These are phyloP conservation scores for Drosophila bocki DNA, from an alignment of 1,140 invertebrate genomes.

Conservation along the genomic window DNA sequence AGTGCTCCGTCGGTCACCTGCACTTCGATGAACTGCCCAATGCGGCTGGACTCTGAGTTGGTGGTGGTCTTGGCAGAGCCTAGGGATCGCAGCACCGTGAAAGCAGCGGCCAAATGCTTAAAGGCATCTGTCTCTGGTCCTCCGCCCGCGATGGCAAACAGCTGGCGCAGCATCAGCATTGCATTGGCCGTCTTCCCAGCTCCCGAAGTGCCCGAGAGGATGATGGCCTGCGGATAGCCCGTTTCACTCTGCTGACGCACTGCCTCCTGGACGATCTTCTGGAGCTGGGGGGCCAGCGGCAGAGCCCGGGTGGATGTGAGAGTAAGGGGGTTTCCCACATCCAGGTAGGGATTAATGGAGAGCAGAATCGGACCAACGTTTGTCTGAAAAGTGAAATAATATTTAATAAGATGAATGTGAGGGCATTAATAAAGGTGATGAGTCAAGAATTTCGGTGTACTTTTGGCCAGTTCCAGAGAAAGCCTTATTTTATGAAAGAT, in stretches of 20 bases:
- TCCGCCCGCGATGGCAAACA: slow-evolving; percentile 97
- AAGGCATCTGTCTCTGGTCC: slow-evolving; percentile 98
- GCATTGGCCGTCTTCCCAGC: slow-evolving; percentile 98
- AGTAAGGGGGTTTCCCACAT: slow-evolving; percentile 94
- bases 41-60: slow-evolving; percentile 97
- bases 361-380: slow-evolving; percentile 96
- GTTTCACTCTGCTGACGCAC: slow-evolving; percentile 97
- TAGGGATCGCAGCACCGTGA: slow-evolving; percentile 95
- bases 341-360: slow-evolving; percentile 94
- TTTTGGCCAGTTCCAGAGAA: slow-evolving; percentile 5
- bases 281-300: slow-evolving; percentile 90
- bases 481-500: neutral
- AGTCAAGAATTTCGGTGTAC: slow-evolving; percentile 3
- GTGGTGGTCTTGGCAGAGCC: slow-evolving; percentile 95
- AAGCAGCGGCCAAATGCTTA: slow-evolving; percentile 96
- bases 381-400: slow-evolving; percentile 87
- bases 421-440: slow-evolving; percentile 8
- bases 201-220: slow-evolving; percentile 95
- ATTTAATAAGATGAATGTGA: slow-evolving; percentile 8
- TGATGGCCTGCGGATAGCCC: slow-evolving; percentile 97
- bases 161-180: slow-evolving; percentile 94
- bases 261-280: slow-evolving; percentile 95
- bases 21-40: slow-evolving; percentile 98
- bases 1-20: slow-evolving; percentile 98
- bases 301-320: slow-evolving; percentile 92